Evolutionary conservation across 1,140 invertebrate genomes (phyloP), one percentile per base, ranked within the genome.

Genomic region (Trachymyrmex septentrionalis): DNA sequence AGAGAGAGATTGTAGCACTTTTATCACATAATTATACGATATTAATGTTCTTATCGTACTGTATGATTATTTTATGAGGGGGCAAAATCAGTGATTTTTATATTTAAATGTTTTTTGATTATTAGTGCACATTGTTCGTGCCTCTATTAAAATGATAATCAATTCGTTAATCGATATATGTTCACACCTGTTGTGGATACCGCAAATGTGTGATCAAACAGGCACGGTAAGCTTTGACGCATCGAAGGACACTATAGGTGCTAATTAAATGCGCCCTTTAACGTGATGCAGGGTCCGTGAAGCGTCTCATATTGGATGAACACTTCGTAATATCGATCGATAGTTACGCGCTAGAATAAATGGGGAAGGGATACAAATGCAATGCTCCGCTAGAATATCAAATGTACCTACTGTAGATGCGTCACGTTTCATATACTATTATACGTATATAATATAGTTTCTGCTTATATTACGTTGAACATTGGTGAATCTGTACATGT

Each of bases 231-330:
- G 76, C 86, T 87, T 55, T 85, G 86, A 76, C 59, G 73, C 85
- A 85, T 67, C 78, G 85, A 86, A 88, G 84, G 90, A 80, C 82
- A 53, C 85, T 84, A 84, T 91, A 90, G 88, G 87, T 87, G 91
- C 87, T 92, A 93, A 93, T 93, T 92, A 93, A 93, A 91, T 90
- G 87, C 85, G 90, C 72, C 87, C 92, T 92, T 93, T 92, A 91
- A 93, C 84, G 86, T 67, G 85, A 67, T 24, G 73, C 86, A 88
- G 92, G 82, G 85, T 61, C 86, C 48, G 69, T 63, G 66, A 59
- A 67, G 21, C 76, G 75, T 86, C 88, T 78, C 84, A 66, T 34
- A 73, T 75, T 86, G 76, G 76, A 78, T 78, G 73, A 82, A 44
- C 86, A 87, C 89, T 86, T 88, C 64, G 77, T 88, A 78, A 85